Evolutionary conservation across 2,797 vertebrate genomes (phyloP).

Genomic region (Siniperca obscura): DNA sequence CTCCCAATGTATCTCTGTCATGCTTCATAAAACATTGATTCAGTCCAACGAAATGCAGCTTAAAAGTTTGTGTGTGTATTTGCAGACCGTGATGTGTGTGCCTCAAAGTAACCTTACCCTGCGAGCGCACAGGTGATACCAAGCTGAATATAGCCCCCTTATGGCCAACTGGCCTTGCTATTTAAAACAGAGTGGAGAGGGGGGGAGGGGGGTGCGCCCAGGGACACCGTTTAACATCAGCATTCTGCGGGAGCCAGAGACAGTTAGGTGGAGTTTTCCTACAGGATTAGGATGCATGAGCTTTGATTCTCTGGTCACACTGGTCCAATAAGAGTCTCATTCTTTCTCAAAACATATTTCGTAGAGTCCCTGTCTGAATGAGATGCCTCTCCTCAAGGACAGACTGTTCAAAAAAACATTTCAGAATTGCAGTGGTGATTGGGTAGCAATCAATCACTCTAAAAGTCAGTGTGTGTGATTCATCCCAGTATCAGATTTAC

Average conservation of each 20-base stretch:
- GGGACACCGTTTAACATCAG: constrained; percentile 60
- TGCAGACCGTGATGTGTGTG: constrained; percentile 50
- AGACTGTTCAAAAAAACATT: background rate
- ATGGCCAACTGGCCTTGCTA: constrained; percentile 86
- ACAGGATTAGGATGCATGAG: constrained; percentile 37
- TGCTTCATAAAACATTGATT: constrained; percentile 59
- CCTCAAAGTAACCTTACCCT: constrained; percentile 81
- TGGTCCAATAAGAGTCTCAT: background rate
- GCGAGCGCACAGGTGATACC: constrained; percentile 83
- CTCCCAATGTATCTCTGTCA: constrained; percentile 8
- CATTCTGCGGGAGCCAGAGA: constrained; percentile 64
- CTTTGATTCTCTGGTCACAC: background rate
- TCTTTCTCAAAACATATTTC: background rate
- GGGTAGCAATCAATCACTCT: constrained; percentile 53
- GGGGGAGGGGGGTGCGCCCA: constrained; percentile 20
- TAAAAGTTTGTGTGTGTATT: constrained; percentile 57
- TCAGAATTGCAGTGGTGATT: constrained; percentile 22
- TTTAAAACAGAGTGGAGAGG: constrained; percentile 81
- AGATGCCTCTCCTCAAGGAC: constrained; percentile 27
- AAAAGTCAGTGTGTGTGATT: constrained; percentile 25
- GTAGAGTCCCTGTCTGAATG: background rate
- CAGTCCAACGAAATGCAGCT: constrained; percentile 37
- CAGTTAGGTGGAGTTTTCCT: constrained; percentile 33
- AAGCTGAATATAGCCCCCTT: constrained; percentile 85
- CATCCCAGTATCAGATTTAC: constrained; percentile 56